Conservation (phyloP, 2,888 invertebrate genomes). For the Cephus sareptanus region DNA sequence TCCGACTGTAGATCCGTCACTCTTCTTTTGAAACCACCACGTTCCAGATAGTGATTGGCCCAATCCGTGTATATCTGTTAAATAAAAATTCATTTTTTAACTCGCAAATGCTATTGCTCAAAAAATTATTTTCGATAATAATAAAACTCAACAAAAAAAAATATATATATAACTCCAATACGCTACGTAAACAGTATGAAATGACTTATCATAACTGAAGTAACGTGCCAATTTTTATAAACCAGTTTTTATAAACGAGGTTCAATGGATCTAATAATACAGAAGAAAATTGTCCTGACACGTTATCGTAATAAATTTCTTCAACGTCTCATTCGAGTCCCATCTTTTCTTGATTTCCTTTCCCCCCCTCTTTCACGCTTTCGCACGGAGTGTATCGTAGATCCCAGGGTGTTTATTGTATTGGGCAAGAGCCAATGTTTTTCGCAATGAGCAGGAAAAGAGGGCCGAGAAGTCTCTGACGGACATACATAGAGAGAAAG, state of each 20-base stretch:
- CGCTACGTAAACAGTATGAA: neutral
- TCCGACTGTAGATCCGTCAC: conserved; percentile 90
- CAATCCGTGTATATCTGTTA: conserved; percentile 96
- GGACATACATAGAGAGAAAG: conserved; percentile 18
- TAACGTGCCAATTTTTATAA: neutral
- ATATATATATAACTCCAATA: neutral
- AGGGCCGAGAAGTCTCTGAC: conserved; percentile 13
- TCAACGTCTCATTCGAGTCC: neutral
- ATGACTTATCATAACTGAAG: neutral
- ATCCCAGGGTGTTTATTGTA: conserved; percentile 29
- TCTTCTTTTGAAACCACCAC: conserved; percentile 86
- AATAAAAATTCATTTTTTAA: conserved; percentile 40
- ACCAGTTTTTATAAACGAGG: neutral
- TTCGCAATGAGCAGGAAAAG: conserved; percentile 20
- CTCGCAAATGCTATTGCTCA: neutral
- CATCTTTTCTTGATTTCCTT: neutral
- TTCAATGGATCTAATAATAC: neutral
- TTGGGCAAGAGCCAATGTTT: conserved; percentile 35
- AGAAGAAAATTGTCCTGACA: neutral
- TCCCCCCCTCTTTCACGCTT: neutral
- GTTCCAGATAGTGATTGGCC: conserved; percentile 97
- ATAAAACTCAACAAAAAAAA: neutral
- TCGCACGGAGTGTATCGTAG: neutral
- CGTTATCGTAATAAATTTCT: neutral
- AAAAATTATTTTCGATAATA: neutral